Evolutionary conservation across 2,797 vertebrate genomes (phyloP), one percentile per base, ranked within the genome.

Genomic region (Myotis planiceps): DNA sequence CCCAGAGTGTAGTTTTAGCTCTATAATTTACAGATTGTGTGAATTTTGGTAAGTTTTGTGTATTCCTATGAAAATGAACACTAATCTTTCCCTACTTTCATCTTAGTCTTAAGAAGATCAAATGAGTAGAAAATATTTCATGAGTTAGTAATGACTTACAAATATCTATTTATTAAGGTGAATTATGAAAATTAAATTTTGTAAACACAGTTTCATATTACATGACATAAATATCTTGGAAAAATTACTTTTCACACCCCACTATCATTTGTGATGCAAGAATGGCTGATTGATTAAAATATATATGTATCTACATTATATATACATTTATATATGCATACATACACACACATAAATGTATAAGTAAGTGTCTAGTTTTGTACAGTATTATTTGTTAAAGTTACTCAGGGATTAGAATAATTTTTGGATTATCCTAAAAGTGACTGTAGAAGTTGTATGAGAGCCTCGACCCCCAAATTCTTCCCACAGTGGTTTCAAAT

Each of bases 121-220:
- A 76, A n/a, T 84, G 68, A 76, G 2, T 63, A 19, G 29, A 86
- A 71, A 71, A 65, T 16, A 65, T 32, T 55, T 86, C 37, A 58
- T 55, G 37, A 29, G 65, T 71, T 80, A 53, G 45, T 69, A 84
- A 47, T 72, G 25, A 34, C 9, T 45, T 63, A 27, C 1, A 10
- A 8, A 9, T 47, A 6, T n/a, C 23, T 87, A 9, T 75, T 58
- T 75, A 27, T 78, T 78, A 4, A 78, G 68, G 9, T 55, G n/a
- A 87, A 65, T 78, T 92, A n/a, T 92, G 55, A 68, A 47, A 90
- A 90, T 49, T 1, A 19, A 32, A 25, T 81, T 93, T 84, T 95
- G 9, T 58, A 86, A 80, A 51, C 13, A 76, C 3, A n/a, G 8
- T 79, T 68, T 68, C 71, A 66, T 6, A 58, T 37, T 51, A 13